Evolutionary conservation across 2,888 invertebrate genomes (phyloP).

Genomic region (Fragum fragum): DNA sequence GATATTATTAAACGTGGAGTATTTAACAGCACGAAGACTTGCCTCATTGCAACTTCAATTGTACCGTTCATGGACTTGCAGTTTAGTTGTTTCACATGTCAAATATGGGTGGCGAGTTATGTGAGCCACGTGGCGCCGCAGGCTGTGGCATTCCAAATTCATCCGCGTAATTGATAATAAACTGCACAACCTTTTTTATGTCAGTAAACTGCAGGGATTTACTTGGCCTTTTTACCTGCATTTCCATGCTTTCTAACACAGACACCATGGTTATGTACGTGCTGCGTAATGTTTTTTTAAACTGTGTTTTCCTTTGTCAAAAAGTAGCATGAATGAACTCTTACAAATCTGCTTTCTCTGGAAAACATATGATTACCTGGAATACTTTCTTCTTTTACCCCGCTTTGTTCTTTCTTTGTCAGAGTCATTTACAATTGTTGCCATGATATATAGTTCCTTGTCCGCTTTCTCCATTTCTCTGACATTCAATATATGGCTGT

Average conservation of each 20-base stretch:
- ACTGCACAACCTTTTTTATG: neutral
- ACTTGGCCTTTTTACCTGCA: neutral
- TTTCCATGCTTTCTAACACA: conserved; percentile 2
- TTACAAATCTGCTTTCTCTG: neutral
- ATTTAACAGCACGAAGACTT: conserved; percentile 3
- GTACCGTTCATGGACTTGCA: conserved; percentile 1
- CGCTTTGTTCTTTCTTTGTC: neutral
- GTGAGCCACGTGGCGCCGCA: neutral
- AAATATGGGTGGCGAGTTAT: neutral
- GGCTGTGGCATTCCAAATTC: neutral
- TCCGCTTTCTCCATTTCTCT: neutral
- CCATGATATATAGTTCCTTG: neutral
- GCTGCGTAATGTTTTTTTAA: neutral
- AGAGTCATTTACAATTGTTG: neutral
- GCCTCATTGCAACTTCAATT: neutral
- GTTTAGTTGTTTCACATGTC: conserved; percentile 18
- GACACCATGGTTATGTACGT: neutral
- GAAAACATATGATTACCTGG: neutral
- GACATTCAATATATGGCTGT: no score
- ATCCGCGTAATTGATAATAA: neutral
- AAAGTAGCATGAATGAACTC: neutral
- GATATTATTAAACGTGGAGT: conserved; percentile 35
- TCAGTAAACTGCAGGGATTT: neutral
- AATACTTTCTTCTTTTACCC: neutral
- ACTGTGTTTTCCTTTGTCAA: neutral